Percentiles rank a stretch among this genome's conserved stretches.
Evolutionary conservation across 2,113 vertebrate species (phyloP).

Genomic region (Monarcha castaneiventris): DNA sequence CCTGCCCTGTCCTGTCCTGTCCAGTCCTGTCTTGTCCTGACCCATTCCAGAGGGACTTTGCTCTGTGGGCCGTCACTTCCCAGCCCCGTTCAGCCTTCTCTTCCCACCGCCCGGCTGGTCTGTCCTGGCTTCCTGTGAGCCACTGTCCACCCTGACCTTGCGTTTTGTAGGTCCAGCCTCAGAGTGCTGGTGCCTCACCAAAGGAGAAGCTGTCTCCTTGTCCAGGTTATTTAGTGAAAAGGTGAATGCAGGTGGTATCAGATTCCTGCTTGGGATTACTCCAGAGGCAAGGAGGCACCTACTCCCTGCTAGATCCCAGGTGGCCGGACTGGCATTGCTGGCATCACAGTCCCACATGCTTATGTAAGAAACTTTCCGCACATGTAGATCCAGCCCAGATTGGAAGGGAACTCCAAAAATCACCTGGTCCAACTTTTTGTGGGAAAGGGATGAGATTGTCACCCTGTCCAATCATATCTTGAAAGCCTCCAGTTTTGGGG

Average conservation of each 20-base stretch:
- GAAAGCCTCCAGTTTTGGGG: background rate
- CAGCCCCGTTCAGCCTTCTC: background rate
- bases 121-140: background rate
- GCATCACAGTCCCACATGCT: background rate
- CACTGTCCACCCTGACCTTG: rapidly evolving
- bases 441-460: background rate
- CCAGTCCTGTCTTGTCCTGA: rapidly evolving
- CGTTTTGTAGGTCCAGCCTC: rapidly evolving
- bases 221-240: background rate
- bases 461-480: rapidly evolving
- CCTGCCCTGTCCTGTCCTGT: too few species aligned
- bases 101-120: rapidly evolving
- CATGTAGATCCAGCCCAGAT: rapidly evolving
- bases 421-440: background rate
- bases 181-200: background rate
- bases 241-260: background rate
- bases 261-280: background rate
- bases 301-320: too few species aligned
- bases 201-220: background rate
- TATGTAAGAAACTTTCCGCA: background rate
- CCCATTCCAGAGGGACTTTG: too few species aligned
- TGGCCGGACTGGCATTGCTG: background rate
- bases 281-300: background rate
- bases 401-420: background rate
- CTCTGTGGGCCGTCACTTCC: rapidly evolving